A percentile compares a stretch with the other conserved stretches of the same genome.
Evolutionary conservation across 2,888 invertebrate genomes (phyloP).

Genomic region (Stegophylla sp.): DNA sequence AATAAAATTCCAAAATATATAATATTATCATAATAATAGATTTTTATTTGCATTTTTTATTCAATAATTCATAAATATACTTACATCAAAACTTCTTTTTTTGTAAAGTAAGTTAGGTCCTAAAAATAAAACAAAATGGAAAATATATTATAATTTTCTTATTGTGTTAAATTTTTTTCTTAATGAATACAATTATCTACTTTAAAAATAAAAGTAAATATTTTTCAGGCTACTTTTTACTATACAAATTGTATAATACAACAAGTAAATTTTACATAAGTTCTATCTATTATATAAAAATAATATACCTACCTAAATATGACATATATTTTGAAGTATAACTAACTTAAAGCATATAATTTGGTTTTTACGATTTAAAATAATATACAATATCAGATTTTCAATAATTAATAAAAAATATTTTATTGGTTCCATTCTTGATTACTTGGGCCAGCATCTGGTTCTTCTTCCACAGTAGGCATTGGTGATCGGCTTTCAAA

Average conservation of each 20-base stretch:
- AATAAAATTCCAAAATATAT: constrained; percentile 29
- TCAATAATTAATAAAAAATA: constrained; percentile 23
- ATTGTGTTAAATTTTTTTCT: background rate
- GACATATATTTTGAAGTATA: constrained; percentile 37
- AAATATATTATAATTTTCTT: constrained; percentile 42
- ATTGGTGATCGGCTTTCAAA: constrained; percentile 56
- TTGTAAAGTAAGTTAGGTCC: constrained; percentile 92
- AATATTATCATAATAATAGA: constrained; percentile 32
- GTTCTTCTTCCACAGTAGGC: constrained; percentile 57
- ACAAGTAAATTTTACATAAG: constrained; percentile 51
- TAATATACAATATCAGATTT: constrained; percentile 41
- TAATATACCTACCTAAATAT: constrained; percentile 53
- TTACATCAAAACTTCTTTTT: constrained; percentile 90
- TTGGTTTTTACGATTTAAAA: constrained; percentile 53
- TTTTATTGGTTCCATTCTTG: constrained; percentile 55
- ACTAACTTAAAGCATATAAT: constrained; percentile 44
- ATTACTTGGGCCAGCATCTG: constrained; percentile 55
- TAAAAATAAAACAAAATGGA: constrained; percentile 66
- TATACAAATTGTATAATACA: constrained; percentile 54
- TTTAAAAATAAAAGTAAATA: constrained; percentile 43
- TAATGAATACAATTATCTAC: constrained; percentile 26
- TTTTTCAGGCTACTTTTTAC: constrained; percentile 53
- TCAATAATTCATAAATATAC: constrained; percentile 65
- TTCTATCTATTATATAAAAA: constrained; percentile 48
- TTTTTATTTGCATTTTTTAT: constrained; percentile 58